Evolutionary conservation across 2,888 invertebrate genomes (phyloP), one percentile per base, ranked within the genome.

Genomic region (Rhorus exstirpatorius): DNA sequence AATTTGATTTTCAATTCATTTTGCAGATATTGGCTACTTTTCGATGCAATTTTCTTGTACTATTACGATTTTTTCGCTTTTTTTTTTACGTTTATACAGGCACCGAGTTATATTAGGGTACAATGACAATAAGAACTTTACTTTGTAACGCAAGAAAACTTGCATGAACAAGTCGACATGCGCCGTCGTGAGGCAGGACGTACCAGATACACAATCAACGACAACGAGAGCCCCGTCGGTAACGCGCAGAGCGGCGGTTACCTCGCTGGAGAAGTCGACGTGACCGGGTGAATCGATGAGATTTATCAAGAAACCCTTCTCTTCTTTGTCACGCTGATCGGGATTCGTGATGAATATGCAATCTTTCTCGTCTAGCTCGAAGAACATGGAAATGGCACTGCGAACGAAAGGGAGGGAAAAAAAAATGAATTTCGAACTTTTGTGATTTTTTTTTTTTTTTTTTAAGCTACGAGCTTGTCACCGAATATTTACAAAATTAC

Each of bases 211-310:
- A 94, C 99, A 99, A 94, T 99, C 99, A 6, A 99, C 99, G 67
- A 99, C 99, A 74, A 99, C 99, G 83, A 99, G 96, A 90, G 99
- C 99, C 93, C 99, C 99, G 94, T 99, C 99, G 92, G 99, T 99
- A 65, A 99, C 99, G 95, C 99, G 98, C 86, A 99, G 97, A 88
- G 99, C 99, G 90, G 99, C 99, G 74, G 99, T 99, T 87, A 99
- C 99, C 94, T 99, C 99, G 86, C 98, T 99, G 2, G 99, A 99
- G 95, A 99, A 99, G 94, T 99, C 99, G 92, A 99, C 99, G 97
- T 99, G 99, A 87, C 99, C 99, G 88, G 99, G 99, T 19, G 99
- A 99, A 94, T 99, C 99, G 90, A 99, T 99, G 94, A 99, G 94
- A 94, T 99, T 99, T 95, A 99, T 99, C 94, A 99, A 97, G 96